phyloP scores from a whole-genome alignment of 2,113 vertebrate species.

The Clarias macrocephalus region DNA sequence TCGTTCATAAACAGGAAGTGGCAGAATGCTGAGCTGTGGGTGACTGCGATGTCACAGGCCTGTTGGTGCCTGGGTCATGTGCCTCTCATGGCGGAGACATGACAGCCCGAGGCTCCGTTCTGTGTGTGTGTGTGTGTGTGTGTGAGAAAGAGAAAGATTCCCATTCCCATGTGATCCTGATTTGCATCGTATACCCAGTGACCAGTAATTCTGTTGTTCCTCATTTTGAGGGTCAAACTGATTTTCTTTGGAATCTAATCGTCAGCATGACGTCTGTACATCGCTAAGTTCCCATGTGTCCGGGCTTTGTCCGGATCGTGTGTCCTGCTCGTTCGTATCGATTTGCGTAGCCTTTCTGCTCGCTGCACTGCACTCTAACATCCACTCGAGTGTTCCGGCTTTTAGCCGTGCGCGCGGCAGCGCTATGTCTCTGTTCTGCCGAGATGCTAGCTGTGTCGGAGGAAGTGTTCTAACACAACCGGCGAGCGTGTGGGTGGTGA shows the following conservation, averaged over 20 bases:
- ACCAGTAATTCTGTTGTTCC: background rate
- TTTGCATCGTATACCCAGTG: background rate
- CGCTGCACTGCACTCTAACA: background rate
- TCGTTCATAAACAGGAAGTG: conserved; percentile 45
- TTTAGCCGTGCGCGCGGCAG: background rate
- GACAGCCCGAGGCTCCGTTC: conserved; percentile 28
- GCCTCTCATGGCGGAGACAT: conserved; percentile 67
- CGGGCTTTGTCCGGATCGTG: background rate
- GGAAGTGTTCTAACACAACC: conserved; percentile 64
- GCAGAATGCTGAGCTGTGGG: conserved; percentile 40
- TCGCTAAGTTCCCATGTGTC: conserved; percentile 18
- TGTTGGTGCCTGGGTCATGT: conserved; percentile 67
- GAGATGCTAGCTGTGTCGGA: conserved; percentile 50
- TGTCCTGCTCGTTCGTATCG: conserved; percentile 18
- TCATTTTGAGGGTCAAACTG: background rate
- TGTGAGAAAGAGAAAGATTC: background rate
- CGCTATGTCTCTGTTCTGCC: conserved; percentile 4
- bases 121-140: background rate
- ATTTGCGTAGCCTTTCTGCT: conserved; percentile 12
- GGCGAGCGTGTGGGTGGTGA: conserved; percentile 66
- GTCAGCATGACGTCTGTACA: background rate
- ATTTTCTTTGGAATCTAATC: background rate
- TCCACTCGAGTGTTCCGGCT: background rate
- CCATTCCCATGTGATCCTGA: conserved; percentile 22
- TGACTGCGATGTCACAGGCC: conserved; percentile 54